Evolutionary conservation across 2,888 invertebrate species (phyloP).

Genomic region (Electrophaes corylata): DNA sequence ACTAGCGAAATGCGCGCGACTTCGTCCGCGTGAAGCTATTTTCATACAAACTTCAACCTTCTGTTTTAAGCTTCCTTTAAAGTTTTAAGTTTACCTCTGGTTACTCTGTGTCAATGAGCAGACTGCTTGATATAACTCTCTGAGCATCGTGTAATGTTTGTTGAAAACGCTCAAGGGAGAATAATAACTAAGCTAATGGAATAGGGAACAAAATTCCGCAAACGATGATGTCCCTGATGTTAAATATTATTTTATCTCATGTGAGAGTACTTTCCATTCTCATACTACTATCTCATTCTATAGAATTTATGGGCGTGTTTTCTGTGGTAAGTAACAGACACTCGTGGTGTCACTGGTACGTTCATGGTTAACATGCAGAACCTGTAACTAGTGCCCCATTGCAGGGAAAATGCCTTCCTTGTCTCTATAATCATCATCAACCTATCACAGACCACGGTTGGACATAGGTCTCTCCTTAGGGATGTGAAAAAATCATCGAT

Average conservation of each 20-base stretch:
- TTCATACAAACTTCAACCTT: too few species aligned
- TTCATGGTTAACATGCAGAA: not conserved
- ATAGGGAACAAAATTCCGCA: slow-evolving; percentile 46
- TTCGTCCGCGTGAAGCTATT: too few species aligned
- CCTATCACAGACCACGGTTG: too few species aligned
- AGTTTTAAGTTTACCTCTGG: not conserved
- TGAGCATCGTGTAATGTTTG: slow-evolving; percentile 34
- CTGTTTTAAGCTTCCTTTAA: too few species aligned
- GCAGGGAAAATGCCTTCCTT: too few species aligned
- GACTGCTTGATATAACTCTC: slow-evolving; percentile 7
- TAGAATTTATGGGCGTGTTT: slow-evolving; percentile 37
- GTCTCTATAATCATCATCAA: too few species aligned
- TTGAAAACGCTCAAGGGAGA: slow-evolving; percentile 32
- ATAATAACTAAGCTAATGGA: slow-evolving; percentile 32
- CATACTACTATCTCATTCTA: too few species aligned
- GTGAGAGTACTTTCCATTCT: too few species aligned
- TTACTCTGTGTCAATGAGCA: not conserved
- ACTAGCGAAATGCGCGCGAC: too few species aligned
- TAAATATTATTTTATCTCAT: slow-evolving; percentile 51
- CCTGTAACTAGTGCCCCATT: too few species aligned
- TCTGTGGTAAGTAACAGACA: not conserved
- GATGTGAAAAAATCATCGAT: too few species aligned
- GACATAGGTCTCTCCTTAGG: too few species aligned
- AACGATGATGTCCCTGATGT: slow-evolving; percentile 41
- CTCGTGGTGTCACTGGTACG: not conserved